Conservation (phyloP, 64 coral and sea anemone species). For the Trachythela sp. region DNA sequence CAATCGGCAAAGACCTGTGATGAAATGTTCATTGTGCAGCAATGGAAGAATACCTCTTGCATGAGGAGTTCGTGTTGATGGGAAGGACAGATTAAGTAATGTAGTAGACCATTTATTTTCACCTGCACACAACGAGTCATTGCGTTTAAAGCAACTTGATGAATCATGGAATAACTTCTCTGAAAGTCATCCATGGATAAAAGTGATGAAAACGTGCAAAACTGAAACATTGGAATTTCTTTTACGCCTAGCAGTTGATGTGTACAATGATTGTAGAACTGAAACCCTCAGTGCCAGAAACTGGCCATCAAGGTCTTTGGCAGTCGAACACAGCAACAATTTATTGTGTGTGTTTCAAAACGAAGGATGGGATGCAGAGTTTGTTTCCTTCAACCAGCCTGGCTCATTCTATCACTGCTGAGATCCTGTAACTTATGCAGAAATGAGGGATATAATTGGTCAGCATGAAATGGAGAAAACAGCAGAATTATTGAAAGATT, state of each 20-base stretch:
- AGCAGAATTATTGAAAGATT: neutral
- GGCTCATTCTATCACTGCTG: neutral
- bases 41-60: slow-evolving; percentile 12
- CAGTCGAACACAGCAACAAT: slow-evolving; percentile 2
- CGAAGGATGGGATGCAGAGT: slow-evolving; percentile 5
- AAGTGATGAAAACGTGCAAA: neutral
- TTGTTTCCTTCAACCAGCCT: neutral
- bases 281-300: neutral
- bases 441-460: slow-evolving; percentile 9
- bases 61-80: neutral
- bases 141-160: neutral
- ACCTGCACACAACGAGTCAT: neutral
- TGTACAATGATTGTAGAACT: neutral
- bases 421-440: slow-evolving; percentile 12
- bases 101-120: neutral
- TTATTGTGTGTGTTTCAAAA: neutral
- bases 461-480: neutral
- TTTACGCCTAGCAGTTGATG: neutral
- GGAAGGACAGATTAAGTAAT: neutral
- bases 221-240: neutral
- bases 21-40: neutral
- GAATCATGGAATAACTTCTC: neutral
- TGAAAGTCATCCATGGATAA: neutral
- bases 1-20: slow-evolving; percentile 10
- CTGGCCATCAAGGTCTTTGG: neutral